Percentiles rank a stretch among this genome's conserved stretches.
Evolutionary conservation across 2,888 invertebrate species (phyloP).

Genomic region (Thalpophila matura): DNA sequence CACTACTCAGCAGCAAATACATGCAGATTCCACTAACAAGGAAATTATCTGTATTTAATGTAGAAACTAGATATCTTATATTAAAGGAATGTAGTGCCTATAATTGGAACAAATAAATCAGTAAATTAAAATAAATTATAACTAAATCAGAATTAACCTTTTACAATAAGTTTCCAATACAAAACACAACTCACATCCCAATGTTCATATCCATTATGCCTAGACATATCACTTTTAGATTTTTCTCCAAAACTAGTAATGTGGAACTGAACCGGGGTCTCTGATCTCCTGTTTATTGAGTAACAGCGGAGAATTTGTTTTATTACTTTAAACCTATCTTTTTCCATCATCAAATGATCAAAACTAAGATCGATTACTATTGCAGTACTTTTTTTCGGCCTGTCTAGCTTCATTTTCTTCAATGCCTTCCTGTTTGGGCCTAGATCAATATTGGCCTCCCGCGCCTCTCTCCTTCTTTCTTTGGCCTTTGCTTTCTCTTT

Average conservation of each 20-base stretch:
- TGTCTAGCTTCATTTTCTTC: constrained; percentile 93
- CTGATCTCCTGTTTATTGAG: constrained; percentile 96
- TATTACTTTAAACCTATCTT: constrained; percentile 96
- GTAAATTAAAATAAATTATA: too few relatives aligned
- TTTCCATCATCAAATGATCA: constrained; percentile 97
- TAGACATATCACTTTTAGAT: constrained; percentile 93
- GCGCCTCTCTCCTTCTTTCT: constrained; percentile 93
- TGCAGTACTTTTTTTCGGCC: constrained; percentile 92
- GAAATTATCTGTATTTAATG: too few relatives aligned
- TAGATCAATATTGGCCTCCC: constrained; percentile 93
- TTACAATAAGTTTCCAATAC: constrained; percentile 1
- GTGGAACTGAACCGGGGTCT: constrained; percentile 95
- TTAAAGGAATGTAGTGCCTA: too few relatives aligned
- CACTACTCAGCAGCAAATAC: too few relatives aligned
- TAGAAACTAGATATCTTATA: too few relatives aligned
- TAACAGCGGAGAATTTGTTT: constrained; percentile 98
- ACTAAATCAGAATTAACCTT: too few relatives aligned
- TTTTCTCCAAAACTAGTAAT: constrained; percentile 95
- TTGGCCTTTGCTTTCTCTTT: constrained; percentile 94
- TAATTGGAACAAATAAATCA: too few relatives aligned
- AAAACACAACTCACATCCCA: constrained; percentile 95
- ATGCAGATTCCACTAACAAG: too few relatives aligned
- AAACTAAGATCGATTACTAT: constrained; percentile 97
- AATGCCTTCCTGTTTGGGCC: constrained; percentile 95
- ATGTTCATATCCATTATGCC: constrained; percentile 96